A percentile compares a stretch with the other conserved stretches of the same genome.
Evolutionary conservation across 2,888 invertebrate genomes (phyloP).

Genomic region (Eristalis arbustorum): DNA sequence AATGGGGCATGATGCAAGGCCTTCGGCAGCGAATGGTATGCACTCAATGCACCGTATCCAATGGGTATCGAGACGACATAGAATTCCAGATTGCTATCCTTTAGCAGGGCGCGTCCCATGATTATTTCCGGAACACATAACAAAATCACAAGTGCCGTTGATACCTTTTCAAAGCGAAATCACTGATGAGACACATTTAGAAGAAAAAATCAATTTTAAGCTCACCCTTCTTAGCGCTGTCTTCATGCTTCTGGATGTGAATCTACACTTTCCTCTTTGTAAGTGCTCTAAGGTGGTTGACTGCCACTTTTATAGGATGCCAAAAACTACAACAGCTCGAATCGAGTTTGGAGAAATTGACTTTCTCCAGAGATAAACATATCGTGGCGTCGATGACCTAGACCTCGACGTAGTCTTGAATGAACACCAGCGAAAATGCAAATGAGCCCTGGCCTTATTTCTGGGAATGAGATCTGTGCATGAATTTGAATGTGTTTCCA

Average conservation of each 20-base stretch:
- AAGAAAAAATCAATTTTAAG: neutral
- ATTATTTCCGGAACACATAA: neutral
- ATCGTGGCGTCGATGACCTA: too few species aligned
- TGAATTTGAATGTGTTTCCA: too few species aligned
- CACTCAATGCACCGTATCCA: constrained; percentile 8
- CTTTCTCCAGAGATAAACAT: too few species aligned
- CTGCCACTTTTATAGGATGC: too few species aligned
- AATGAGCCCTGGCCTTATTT: too few species aligned
- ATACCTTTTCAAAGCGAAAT: neutral
- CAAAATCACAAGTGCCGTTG: neutral
- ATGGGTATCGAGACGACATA: neutral
- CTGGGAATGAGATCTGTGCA: too few species aligned
- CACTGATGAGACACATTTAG: neutral
- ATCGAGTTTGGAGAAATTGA: too few species aligned
- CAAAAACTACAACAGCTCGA: too few species aligned
- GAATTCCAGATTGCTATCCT: neutral
- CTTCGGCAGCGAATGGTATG: neutral
- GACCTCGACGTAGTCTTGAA: too few species aligned
- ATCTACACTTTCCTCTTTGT: too few species aligned
- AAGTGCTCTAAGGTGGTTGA: too few species aligned
- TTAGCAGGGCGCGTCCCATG: neutral
- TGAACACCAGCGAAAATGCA: too few species aligned
- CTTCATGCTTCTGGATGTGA: neutral
- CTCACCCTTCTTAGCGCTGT: neutral
- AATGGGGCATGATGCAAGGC: neutral